Conservation (phyloP, 1,140 invertebrate genomes). For the Diprion similis region DNA sequence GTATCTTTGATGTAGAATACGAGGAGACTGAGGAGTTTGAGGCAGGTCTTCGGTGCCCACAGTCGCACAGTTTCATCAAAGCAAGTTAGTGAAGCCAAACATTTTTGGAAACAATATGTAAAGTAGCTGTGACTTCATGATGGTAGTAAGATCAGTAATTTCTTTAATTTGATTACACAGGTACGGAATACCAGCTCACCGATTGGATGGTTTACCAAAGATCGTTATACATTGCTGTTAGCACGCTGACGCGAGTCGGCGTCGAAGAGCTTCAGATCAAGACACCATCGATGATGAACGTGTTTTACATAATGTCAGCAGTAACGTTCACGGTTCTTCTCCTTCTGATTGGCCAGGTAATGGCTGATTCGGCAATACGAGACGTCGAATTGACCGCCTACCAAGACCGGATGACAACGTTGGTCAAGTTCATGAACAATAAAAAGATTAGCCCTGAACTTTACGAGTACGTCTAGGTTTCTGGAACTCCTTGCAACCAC, state of each 20-base stretch:
- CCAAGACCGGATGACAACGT: conserved; percentile 55
- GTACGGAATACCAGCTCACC: not conserved
- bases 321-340: not conserved
- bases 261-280: not conserved
- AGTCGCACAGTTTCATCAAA: not conserved
- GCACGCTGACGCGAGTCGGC: not conserved
- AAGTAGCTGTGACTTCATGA: not conserved
- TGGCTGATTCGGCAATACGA: conserved; percentile 4
- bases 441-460: conserved; percentile 44
- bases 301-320: not conserved
- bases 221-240: not conserved
- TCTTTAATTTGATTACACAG: not conserved
- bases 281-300: conserved; percentile 2
- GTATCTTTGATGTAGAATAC: not conserved
- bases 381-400: conserved; percentile 52
- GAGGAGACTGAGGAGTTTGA: not conserved
- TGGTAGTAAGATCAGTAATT: not conserved
- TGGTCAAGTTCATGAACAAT: conserved; percentile 50
- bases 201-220: not conserved
- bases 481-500: not conserved
- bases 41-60: not conserved
- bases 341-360: not conserved
- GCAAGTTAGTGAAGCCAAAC: not conserved
- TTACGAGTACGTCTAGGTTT: conserved; percentile 31
- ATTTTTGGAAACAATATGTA: too few relatives aligned